A percentile compares a stretch with the other conserved stretches of the same genome.
Conservation (phyloP, 23 tunicate genomes). For the Styela plicata region DNA sequence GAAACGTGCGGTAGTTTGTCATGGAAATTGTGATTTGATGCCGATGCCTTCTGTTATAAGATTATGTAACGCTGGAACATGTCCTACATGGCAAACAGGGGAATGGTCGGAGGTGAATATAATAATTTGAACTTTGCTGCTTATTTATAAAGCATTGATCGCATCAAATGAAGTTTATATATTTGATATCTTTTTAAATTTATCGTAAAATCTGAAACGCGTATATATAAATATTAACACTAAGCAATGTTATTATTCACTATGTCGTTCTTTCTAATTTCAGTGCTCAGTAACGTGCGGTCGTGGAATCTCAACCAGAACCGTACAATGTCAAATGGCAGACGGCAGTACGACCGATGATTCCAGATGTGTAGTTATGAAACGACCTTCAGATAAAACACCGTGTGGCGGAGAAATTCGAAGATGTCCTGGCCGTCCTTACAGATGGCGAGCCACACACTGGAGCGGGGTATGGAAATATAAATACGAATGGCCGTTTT, state of each 20-base stretch:
- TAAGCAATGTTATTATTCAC: no score
- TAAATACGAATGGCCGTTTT: not conserved
- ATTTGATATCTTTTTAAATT: no score
- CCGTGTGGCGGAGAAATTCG: conserved; percentile 35
- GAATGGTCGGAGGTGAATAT: conserved; percentile 14
- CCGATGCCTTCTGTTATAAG: conserved; percentile 12
- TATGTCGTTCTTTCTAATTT: no score
- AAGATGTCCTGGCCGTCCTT: conserved; percentile 31
- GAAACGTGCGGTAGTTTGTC: conserved; percentile 49
- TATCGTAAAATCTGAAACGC: no score
- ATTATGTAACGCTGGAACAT: conserved; percentile 19
- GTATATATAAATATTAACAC: no score
- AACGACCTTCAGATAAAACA: conserved; percentile 36
- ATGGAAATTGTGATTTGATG: conserved; percentile 7
- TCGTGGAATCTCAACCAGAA: conserved; percentile 16
- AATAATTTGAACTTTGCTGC: no score
- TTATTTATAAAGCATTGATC: no score
- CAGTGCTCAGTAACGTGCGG: conserved; percentile 35
- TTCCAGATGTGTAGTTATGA: conserved; percentile 42
- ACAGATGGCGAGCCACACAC: conserved; percentile 72
- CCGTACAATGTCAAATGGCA: conserved; percentile 6
- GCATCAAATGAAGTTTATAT: no score
- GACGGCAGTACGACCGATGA: conserved; percentile 43
- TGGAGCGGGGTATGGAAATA: conserved; percentile 80
- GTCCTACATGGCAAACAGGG: conserved; percentile 25